Evolutionary conservation across 2,888 invertebrate species (phyloP).

Genomic region (Andricus quercusramuli): DNA sequence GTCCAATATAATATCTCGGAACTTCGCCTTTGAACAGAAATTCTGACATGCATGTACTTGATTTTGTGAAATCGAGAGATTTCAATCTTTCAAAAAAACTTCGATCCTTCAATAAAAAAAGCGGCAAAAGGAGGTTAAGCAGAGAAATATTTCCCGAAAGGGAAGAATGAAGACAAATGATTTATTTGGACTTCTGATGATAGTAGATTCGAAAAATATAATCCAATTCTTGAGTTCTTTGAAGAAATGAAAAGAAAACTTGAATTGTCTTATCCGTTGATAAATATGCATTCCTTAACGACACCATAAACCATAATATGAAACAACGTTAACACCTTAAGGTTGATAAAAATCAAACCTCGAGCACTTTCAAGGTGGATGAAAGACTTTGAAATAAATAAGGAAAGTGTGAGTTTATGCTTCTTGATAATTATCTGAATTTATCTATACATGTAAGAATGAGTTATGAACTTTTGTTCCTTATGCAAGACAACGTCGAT

Average conservation of each 20-base stretch:
- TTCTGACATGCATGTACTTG: background rate
- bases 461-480: background rate
- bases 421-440: background rate
- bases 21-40: background rate
- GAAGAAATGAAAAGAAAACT: too few species aligned
- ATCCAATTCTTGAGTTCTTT: too few species aligned
- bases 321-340: background rate
- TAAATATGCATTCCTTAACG: too few species aligned
- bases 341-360: background rate
- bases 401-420: too few species aligned
- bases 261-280: too few species aligned
- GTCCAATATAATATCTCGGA: conserved; percentile 12
- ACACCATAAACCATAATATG: background rate
- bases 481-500: background rate
- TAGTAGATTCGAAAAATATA: too few species aligned
- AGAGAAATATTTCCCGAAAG: background rate
- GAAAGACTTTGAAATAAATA: too few species aligned
- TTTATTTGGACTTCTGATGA: background rate
- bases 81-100: too few species aligned
- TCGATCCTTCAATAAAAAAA: background rate
- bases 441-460: background rate
- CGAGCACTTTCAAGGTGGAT: background rate
- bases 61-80: background rate
- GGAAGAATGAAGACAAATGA: background rate
- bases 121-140: background rate